Conservation (phyloP, 1,140 invertebrate species). For the Samia ricini region DNA sequence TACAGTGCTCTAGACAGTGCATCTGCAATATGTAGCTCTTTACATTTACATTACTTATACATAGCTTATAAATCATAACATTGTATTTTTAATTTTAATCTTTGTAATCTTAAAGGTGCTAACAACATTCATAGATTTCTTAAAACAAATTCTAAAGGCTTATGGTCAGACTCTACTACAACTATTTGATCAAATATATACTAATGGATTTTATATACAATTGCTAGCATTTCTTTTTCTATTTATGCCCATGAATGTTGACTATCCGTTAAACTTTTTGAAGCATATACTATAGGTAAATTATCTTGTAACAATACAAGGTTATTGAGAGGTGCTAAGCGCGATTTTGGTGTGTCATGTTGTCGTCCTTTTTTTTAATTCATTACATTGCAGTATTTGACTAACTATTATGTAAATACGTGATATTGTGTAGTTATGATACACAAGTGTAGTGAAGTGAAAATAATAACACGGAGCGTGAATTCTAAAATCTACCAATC, state of each 20-base stretch:
- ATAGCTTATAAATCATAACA: background rate
- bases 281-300: background rate
- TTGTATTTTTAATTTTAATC: background rate
- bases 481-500: too few species aligned
- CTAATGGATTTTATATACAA: background rate
- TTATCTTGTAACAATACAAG: background rate
- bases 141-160: slow-evolving; percentile 1
- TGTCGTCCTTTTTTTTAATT: too few species aligned
- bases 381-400: too few species aligned
- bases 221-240: slow-evolving; percentile 2
- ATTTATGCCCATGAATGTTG: background rate
- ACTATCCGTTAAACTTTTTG: background rate
- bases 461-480: too few species aligned
- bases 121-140: background rate
- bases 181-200: background rate
- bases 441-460: too few species aligned
- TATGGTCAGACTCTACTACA: background rate
- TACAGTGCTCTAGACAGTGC: background rate
- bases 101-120: background rate
- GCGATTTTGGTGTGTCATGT: too few species aligned
- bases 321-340: too few species aligned
- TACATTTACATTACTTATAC: background rate
- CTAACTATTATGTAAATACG: too few species aligned
- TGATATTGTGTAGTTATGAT: too few species aligned
- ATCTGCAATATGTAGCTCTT: background rate